Conservation (phyloP, 2,888 invertebrate genomes). For the Hermodice carunculata region DNA sequence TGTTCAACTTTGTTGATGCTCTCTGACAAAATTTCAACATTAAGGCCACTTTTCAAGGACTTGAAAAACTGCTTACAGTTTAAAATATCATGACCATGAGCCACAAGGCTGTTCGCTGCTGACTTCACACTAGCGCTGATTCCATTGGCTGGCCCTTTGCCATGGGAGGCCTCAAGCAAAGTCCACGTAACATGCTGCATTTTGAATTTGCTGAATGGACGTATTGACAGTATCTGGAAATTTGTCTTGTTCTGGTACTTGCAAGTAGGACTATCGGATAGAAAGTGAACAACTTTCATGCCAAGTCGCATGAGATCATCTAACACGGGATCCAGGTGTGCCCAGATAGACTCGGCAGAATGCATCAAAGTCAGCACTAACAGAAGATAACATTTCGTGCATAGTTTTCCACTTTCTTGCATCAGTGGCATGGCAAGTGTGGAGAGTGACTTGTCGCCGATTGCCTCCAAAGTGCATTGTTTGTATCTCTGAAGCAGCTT, state of each 20-base stretch:
- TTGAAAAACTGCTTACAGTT: not conserved
- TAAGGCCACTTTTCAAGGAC: not conserved
- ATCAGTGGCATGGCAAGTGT: conserved; percentile 59
- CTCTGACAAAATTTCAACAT: not conserved
- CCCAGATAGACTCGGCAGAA: conserved; percentile 63
- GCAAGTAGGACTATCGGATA: too few relatives aligned
- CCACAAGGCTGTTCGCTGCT: not conserved
- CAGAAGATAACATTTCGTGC: conserved; percentile 43
- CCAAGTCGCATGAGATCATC: conserved; percentile 2
- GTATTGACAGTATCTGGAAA: too few relatives aligned
- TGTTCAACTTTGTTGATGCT: not conserved
- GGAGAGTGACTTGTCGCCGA: conserved; percentile 51
- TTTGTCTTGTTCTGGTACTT: too few relatives aligned
- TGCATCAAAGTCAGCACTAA: conserved; percentile 54
- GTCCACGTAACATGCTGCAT: not conserved
- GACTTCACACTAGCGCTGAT: not conserved
- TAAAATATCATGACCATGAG: not conserved
- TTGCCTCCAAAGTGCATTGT: conserved; percentile 62
- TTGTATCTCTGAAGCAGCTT: conserved; percentile 60
- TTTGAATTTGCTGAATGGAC: not conserved
- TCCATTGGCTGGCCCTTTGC: not conserved
- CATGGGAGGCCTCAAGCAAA: not conserved
- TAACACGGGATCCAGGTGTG: conserved; percentile 58
- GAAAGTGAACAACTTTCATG: conserved; percentile 27
- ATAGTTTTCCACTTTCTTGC: not conserved